Conservation (phyloP, 2,113 vertebrate genomes). For the Thermophis baileyi region DNA sequence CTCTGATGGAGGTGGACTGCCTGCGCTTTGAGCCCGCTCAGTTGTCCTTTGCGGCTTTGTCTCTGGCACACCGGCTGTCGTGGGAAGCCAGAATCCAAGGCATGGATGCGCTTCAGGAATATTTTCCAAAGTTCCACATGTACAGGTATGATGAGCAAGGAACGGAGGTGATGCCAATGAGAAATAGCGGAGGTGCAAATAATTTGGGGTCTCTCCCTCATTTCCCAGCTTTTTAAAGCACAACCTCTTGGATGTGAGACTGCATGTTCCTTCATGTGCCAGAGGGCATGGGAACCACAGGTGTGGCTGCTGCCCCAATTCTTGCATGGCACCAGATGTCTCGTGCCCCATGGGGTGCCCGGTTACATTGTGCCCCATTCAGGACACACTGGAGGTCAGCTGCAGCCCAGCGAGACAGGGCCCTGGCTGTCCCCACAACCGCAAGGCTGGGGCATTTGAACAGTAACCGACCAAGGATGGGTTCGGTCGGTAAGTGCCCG, state of each 20-base stretch:
- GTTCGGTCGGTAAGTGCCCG: background rate
- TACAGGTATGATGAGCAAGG: conserved; percentile 70
- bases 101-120: conserved; percentile 63
- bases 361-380: background rate
- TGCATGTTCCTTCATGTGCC: background rate
- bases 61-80: conserved; percentile 71
- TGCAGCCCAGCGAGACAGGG: background rate
- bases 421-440: background rate
- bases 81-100: conserved; percentile 59
- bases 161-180: background rate
- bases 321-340: background rate
- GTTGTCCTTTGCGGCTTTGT: conserved; percentile 76
- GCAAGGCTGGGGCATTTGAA: background rate
- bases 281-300: background rate
- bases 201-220: background rate
- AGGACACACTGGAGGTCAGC: background rate
- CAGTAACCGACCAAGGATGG: background rate
- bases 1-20: conserved; percentile 76
- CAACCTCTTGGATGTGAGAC: background rate
- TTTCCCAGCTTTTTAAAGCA: background rate
- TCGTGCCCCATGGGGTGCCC: background rate
- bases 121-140: conserved; percentile 58
- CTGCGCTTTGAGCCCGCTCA: conserved; percentile 72
- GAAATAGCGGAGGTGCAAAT: background rate
- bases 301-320: background rate